Evolutionary conservation across 2,113 vertebrate species (phyloP).

Genomic region (Columba livia): DNA sequence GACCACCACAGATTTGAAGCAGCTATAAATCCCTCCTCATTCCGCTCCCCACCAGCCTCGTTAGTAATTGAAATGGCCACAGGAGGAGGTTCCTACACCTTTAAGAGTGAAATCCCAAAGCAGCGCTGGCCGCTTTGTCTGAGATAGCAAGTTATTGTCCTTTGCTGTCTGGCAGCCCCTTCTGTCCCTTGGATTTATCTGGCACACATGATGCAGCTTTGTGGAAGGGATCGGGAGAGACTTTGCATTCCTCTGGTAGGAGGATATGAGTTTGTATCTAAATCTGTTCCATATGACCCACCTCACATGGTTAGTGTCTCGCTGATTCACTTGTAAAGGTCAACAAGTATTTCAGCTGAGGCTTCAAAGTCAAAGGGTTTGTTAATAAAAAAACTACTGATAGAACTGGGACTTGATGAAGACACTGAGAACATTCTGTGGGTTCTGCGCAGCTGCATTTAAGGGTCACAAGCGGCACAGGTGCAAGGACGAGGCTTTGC

Average conservation of each 20-base stretch:
- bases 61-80: neutral
- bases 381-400: neutral
- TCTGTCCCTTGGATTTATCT: constrained; percentile 71
- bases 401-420: neutral
- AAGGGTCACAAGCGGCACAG: neutral
- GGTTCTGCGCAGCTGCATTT: neutral
- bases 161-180: constrained; percentile 47
- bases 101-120: neutral
- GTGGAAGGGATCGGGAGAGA: constrained; percentile 69
- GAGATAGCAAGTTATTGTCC: constrained; percentile 58
- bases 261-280: constrained; percentile 82
- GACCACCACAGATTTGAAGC: neutral
- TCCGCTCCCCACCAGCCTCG: neutral
- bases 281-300: constrained; percentile 96
- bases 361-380: constrained; percentile 65
- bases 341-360: constrained; percentile 50
- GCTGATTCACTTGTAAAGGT: constrained; percentile 61
- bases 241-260: constrained; percentile 80
- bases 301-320: constrained; percentile 86
- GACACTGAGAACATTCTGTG: neutral
- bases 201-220: constrained; percentile 82
- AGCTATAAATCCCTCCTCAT: neutral
- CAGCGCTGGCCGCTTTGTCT: neutral
- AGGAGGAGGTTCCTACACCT: neutral
- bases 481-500: neutral